phyloP scores from a whole-genome alignment of 2,888 invertebrate species.

The Megastigmus dorsalis region DNA sequence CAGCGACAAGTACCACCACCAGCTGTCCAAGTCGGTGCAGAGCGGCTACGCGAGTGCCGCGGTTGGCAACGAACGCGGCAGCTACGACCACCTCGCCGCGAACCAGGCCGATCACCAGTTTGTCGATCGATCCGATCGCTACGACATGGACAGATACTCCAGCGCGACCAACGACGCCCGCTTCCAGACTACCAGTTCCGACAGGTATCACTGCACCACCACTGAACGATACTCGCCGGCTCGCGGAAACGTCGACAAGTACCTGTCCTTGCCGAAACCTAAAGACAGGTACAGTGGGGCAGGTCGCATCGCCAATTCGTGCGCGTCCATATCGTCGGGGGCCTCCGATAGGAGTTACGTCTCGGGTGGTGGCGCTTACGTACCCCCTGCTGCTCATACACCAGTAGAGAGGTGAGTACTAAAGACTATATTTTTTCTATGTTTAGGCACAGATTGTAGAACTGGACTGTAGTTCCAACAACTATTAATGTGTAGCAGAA shows the following conservation, averaged over 20 bases:
- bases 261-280: constrained; percentile 70
- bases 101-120: constrained; percentile 58
- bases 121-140: constrained; percentile 46
- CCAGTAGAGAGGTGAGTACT: constrained; percentile 81
- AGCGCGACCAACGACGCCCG: constrained; percentile 54
- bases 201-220: constrained; percentile 64
- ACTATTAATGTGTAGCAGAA: no score
- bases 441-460: no score
- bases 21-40: constrained; percentile 68
- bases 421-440: no score
- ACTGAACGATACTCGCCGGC: constrained; percentile 70
- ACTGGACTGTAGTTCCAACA: no score
- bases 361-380: constrained; percentile 72
- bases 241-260: constrained; percentile 67
- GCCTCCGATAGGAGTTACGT: constrained; percentile 65
- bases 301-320: constrained; percentile 64
- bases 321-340: constrained; percentile 60
- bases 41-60: constrained; percentile 18
- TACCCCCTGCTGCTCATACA: constrained; percentile 84
- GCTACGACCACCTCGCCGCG: constrained; percentile 58
- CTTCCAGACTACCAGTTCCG: constrained; percentile 60
- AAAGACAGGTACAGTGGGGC: constrained; percentile 68
- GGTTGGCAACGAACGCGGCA: constrained; percentile 47
- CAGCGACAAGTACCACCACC: constrained; percentile 68
- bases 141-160: constrained; percentile 54